These are phyloP conservation scores for Polypterus bichir DNA, from an alignment of 2,113 vertebrate species.

Conservation along the genomic window DNA sequence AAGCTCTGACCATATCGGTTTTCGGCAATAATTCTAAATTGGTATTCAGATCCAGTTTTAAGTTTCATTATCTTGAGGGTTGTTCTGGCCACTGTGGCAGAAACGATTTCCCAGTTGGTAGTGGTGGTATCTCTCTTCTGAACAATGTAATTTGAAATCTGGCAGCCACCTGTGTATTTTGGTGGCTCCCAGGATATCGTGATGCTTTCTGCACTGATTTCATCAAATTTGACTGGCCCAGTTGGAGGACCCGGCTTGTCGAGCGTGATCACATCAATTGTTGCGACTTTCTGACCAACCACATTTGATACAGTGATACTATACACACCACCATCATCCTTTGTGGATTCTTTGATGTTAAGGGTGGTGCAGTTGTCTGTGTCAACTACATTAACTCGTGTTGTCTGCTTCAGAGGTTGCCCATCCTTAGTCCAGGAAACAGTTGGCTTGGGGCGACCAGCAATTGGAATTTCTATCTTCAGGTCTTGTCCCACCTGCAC, in stretches of 20 bases:
- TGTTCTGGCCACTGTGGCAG: slow-evolving; percentile 75
- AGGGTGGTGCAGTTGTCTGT: slow-evolving; percentile 58
- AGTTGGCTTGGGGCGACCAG: slow-evolving; percentile 82
- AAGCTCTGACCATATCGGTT: slow-evolving; percentile 92
- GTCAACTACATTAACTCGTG: slow-evolving; percentile 74
- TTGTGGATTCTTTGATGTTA: slow-evolving; percentile 78
- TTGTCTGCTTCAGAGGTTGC: slow-evolving; percentile 75
- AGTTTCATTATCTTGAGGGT: slow-evolving; percentile 76
- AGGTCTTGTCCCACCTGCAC: slow-evolving; percentile 81
- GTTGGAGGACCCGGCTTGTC: slow-evolving; percentile 88
- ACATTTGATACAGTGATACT: slow-evolving; percentile 71
- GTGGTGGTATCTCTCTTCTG: slow-evolving; percentile 91
- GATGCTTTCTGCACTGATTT: slow-evolving; percentile 84
- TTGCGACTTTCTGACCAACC: slow-evolving; percentile 74
- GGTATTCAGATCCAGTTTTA: slow-evolving; percentile 91
- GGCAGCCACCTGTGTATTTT: slow-evolving; percentile 75
- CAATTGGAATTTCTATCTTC: slow-evolving; percentile 75
- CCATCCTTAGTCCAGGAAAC: slow-evolving; percentile 84
- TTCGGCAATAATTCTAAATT: slow-evolving; percentile 95
- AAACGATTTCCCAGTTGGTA: slow-evolving; percentile 81
- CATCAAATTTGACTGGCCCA: slow-evolving; percentile 86
- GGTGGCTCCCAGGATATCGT: slow-evolving; percentile 88
- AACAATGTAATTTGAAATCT: slow-evolving; percentile 91
- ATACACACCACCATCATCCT: slow-evolving; percentile 85
- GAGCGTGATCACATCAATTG: slow-evolving; percentile 79